A percentile compares a stretch with the other conserved stretches of the same genome.
Conservation (phyloP, 2,888 invertebrate genomes). For the Tridacna crocea region DNA sequence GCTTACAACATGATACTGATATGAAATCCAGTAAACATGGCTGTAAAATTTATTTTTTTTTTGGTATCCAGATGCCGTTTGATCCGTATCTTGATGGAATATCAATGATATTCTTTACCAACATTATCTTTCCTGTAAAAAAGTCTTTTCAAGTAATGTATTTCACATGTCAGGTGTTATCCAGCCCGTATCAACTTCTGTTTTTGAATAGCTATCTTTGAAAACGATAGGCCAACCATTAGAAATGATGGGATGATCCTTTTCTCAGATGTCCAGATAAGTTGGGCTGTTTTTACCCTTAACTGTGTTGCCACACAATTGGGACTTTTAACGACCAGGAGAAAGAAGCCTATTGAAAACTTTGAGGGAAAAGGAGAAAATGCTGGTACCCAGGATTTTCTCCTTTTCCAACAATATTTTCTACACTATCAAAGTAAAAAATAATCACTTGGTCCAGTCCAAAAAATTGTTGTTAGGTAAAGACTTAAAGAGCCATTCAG, state of each 20-base stretch:
- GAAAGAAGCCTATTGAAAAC: too few relatives aligned
- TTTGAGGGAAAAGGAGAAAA: too few relatives aligned
- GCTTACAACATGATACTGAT: too few relatives aligned
- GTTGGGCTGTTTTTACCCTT: too few relatives aligned
- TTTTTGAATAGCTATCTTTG: constrained; percentile 11
- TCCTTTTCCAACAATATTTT: too few relatives aligned
- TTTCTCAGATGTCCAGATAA: background rate
- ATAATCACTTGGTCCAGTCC: too few relatives aligned
- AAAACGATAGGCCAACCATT: constrained; percentile 14
- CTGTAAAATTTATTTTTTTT: constrained; percentile 16
- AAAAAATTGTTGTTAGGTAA: too few relatives aligned
- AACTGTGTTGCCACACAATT: too few relatives aligned
- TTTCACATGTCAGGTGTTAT: constrained; percentile 27
- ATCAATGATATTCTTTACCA: constrained; percentile 23
- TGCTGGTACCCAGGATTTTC: too few relatives aligned
- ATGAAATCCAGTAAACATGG: background rate
- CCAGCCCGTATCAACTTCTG: constrained; percentile 23
- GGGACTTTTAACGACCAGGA: too few relatives aligned
- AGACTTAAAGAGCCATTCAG: too few relatives aligned
- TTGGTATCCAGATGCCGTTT: constrained; percentile 26
- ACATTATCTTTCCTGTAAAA: constrained; percentile 19
- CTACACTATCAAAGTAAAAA: too few relatives aligned
- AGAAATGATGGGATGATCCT: background rate
- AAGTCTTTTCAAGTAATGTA: constrained; percentile 25
- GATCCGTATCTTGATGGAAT: constrained; percentile 22